Evolutionary conservation across 2,888 invertebrate species (phyloP).

Genomic region (Chromoteleia sp.): DNA sequence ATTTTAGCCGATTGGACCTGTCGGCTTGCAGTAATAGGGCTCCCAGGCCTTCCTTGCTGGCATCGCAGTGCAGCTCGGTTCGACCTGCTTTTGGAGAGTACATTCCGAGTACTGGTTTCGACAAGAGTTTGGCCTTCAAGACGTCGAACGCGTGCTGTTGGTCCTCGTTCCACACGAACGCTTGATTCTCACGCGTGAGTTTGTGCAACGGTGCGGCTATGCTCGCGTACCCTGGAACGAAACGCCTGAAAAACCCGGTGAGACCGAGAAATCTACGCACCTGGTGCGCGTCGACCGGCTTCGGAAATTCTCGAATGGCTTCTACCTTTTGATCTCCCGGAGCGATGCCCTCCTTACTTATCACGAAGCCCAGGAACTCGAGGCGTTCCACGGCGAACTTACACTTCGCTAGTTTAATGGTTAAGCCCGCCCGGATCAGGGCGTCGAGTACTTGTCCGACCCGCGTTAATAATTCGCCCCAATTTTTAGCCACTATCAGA

Average conservation of each 20-base stretch:
- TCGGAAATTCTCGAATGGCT: not conserved
- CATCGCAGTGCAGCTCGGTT: conserved; percentile 21
- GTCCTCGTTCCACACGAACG: not conserved
- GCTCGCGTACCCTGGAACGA: not conserved
- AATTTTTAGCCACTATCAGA: too few species aligned
- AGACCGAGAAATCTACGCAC: not conserved
- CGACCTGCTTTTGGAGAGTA: not conserved
- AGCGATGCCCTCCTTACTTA: too few species aligned
- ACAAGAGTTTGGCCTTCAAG: not conserved
- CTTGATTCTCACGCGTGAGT: not conserved
- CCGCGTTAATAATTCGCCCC: too few species aligned
- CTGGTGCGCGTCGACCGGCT: not conserved
- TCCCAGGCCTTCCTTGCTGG: conserved; percentile 30
- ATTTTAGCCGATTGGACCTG: conserved; percentile 46
- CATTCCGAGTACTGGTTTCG: not conserved
- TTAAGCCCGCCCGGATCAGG: too few species aligned
- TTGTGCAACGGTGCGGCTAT: not conserved
- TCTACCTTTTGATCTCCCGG: too few species aligned
- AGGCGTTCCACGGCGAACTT: too few species aligned
- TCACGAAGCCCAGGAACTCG: too few species aligned
- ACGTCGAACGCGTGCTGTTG: not conserved
- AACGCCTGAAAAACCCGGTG: not conserved
- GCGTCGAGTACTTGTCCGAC: too few species aligned
- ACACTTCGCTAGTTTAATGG: too few species aligned
- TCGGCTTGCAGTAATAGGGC: conserved; percentile 63